These are phyloP conservation scores for Nephrotoma appendiculata DNA, from an alignment of 2,888 invertebrate genomes.

Conservation along the genomic window DNA sequence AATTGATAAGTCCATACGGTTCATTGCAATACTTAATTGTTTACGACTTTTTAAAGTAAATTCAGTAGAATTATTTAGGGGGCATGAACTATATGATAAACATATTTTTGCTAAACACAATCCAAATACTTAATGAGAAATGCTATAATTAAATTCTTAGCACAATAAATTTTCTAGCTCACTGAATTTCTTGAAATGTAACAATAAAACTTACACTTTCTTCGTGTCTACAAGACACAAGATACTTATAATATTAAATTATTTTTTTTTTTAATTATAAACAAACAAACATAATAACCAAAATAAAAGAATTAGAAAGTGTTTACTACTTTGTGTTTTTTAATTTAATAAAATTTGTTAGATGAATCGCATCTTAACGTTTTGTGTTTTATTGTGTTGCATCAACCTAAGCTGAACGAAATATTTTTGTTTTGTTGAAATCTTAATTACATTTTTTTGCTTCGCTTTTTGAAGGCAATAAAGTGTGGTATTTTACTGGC, in stretches of 20 bases:
- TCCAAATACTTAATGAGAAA: not conserved
- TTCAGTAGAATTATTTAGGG: not conserved
- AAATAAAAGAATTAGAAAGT: not conserved
- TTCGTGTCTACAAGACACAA: not conserved
- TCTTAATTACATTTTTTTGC: not conserved
- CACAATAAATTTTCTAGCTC: not conserved
- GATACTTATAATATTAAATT: not conserved
- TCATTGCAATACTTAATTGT: too few relatives aligned
- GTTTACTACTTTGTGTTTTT: not conserved
- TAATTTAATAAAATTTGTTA: not conserved
- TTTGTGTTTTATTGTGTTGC: not conserved
- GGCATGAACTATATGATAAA: not conserved
- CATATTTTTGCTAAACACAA: not conserved
- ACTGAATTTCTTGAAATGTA: not conserved
- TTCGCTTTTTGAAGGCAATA: not conserved
- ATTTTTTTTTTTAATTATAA: not conserved
- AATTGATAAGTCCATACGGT: too few relatives aligned
- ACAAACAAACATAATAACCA: not conserved
- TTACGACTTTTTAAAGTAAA: not conserved
- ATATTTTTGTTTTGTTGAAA: not conserved
- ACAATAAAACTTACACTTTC: not conserved
- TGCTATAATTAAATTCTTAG: not conserved
- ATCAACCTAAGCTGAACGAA: not conserved
- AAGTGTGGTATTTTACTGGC: not conserved
- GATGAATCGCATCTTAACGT: not conserved